A percentile compares a stretch with the other conserved stretches of the same genome.
These are phyloP conservation scores for Reinhardtius hippoglossoides DNA, from an alignment of 2,113 vertebrate species.

Conservation along the genomic window DNA sequence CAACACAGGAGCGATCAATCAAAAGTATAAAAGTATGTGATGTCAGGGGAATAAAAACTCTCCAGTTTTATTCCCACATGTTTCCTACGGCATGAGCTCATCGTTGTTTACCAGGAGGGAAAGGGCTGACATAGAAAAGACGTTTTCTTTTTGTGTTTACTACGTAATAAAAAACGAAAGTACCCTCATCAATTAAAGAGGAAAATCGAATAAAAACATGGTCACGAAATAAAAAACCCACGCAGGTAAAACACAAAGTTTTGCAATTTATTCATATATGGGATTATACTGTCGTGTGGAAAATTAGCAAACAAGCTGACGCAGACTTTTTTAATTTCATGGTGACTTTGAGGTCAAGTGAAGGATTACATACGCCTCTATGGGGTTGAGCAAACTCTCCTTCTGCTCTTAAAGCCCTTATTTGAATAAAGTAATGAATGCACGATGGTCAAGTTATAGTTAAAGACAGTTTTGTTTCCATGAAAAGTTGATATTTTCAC, in stretches of 20 bases:
- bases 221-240: not conserved
- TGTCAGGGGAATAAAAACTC: constrained; percentile 12
- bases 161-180: too few relatives aligned
- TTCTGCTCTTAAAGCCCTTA: constrained; percentile 20
- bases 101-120: not conserved
- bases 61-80: not conserved
- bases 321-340: constrained; percentile 59
- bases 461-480: not conserved
- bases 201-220: too few relatives aligned
- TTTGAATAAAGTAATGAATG: constrained; percentile 50
- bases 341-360: constrained; percentile 60
- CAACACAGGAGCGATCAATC: constrained; percentile 20
- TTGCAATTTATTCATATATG: not conserved
- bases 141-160: not conserved
- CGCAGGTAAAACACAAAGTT: not conserved
- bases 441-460: constrained; percentile 3
- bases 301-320: constrained; percentile 40
- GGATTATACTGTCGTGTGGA: constrained; percentile 22
- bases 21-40: not conserved
- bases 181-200: not conserved
- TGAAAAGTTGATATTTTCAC: not conserved
- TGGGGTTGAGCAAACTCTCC: constrained; percentile 10
- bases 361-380: constrained; percentile 42
- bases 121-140: not conserved
- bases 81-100: not conserved